Conservation (phyloP, 2,113 vertebrate genomes). For the Oceanites oceanicus region DNA sequence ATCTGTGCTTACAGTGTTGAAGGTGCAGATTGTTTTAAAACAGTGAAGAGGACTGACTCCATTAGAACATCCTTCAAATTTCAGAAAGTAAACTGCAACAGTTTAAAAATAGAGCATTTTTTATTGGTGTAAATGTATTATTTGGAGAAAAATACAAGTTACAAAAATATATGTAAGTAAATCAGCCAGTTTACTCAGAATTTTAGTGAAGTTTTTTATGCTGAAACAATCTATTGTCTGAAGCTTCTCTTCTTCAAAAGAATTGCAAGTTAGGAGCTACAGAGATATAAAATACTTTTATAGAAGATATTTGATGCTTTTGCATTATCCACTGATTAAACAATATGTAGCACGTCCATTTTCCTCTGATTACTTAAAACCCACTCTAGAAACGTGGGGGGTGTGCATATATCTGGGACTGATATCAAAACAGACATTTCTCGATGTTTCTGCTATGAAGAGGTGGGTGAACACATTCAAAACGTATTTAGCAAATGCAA, state of each 20-base stretch:
- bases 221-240: not conserved
- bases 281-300: not conserved
- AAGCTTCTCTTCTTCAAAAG: not conserved
- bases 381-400: not conserved
- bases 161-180: not conserved
- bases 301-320: not conserved
- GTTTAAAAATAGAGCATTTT: not conserved
- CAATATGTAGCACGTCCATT: not conserved
- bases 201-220: not conserved
- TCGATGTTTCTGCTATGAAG: not conserved
- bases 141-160: not conserved
- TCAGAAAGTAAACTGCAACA: not conserved
- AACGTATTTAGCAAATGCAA: slow-evolving; percentile 25
- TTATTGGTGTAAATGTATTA: not conserved
- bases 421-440: not conserved
- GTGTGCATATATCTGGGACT: not conserved
- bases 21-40: not conserved
- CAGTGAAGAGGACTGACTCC: not conserved
- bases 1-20: not conserved
- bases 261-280: not conserved
- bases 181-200: not conserved
- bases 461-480: not conserved
- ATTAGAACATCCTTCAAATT: not conserved
- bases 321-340: not conserved
- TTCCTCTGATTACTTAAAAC: not conserved